Evolutionary conservation across 2,797 vertebrate species (phyloP).

Genomic region (Scolopax bukidnonensis): DNA sequence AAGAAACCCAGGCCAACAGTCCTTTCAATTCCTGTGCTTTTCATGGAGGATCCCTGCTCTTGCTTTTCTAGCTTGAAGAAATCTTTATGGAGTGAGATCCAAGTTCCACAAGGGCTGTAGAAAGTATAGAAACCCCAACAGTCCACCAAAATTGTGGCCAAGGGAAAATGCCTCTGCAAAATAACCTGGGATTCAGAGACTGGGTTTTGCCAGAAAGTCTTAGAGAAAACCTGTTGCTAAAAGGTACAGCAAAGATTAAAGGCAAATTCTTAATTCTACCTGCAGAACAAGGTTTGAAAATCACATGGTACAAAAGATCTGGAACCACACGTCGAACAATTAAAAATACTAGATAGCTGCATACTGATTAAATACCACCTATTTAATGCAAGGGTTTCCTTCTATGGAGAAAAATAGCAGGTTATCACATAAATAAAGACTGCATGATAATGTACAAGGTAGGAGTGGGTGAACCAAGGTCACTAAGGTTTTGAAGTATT

Average conservation of each 20-base stretch:
- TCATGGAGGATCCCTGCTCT: neutral
- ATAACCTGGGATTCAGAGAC: neutral
- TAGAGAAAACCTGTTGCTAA: neutral
- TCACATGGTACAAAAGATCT: neutral
- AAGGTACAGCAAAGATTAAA: neutral
- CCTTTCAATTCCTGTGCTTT: neutral
- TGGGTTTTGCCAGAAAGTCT: neutral
- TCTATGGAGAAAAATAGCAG: neutral
- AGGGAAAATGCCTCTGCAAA: neutral
- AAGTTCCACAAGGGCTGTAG: neutral
- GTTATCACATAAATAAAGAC: neutral
- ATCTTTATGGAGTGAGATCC: neutral
- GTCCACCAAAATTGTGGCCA: neutral
- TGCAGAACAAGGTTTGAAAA: neutral
- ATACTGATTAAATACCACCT: neutral
- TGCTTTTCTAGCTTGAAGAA: neutral
- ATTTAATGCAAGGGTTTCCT: neutral
- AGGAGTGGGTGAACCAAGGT: slow-evolving; percentile 30
- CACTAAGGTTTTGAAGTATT: slow-evolving; percentile 32
- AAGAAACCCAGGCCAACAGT: neutral
- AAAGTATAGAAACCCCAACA: neutral
- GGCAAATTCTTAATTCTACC: neutral
- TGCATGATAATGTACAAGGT: neutral
- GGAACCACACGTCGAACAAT: neutral
- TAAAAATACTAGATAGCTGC: neutral